Conservation (phyloP, 2,113 vertebrate species). For the Aix galericulata region DNA sequence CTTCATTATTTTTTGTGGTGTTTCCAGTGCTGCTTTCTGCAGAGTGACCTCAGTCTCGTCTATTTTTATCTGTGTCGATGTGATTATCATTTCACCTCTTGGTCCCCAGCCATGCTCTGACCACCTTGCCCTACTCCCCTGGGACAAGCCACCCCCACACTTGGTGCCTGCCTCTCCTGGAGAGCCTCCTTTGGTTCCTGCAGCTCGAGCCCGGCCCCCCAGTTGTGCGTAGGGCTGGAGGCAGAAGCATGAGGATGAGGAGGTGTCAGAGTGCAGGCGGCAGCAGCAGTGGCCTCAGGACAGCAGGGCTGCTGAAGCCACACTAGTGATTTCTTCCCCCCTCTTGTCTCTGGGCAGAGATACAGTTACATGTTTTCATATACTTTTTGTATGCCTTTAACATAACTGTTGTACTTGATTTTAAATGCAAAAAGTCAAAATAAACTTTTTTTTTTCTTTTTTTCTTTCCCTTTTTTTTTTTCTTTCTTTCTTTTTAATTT, state of each 20-base stretch:
- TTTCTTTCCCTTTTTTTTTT: not conserved
- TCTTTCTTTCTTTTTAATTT: not conserved
- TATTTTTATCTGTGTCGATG: not conserved
- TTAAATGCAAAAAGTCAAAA: not conserved
- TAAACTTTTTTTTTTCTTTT: not conserved
- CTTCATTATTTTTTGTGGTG: slow-evolving; percentile 32
- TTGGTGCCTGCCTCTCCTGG: not conserved
- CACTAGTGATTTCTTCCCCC: not conserved
- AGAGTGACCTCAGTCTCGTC: not conserved
- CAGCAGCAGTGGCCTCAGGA: not conserved
- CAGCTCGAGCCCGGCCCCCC: not conserved
- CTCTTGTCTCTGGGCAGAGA: not conserved
- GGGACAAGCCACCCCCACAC: not conserved
- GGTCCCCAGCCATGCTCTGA: not conserved
- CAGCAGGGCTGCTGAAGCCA: not conserved
- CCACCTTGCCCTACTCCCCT: not conserved
- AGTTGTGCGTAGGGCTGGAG: not conserved
- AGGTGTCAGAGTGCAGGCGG: not conserved
- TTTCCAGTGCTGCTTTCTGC: not conserved
- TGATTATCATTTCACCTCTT: not conserved
- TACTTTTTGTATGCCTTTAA: not conserved
- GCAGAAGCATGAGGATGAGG: not conserved
- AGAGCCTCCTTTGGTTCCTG: not conserved
- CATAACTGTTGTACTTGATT: not conserved
- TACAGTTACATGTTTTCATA: not conserved